Evolutionary conservation across 2,113 vertebrate species (phyloP).

Genomic region (Glaucidium brasilianum): DNA sequence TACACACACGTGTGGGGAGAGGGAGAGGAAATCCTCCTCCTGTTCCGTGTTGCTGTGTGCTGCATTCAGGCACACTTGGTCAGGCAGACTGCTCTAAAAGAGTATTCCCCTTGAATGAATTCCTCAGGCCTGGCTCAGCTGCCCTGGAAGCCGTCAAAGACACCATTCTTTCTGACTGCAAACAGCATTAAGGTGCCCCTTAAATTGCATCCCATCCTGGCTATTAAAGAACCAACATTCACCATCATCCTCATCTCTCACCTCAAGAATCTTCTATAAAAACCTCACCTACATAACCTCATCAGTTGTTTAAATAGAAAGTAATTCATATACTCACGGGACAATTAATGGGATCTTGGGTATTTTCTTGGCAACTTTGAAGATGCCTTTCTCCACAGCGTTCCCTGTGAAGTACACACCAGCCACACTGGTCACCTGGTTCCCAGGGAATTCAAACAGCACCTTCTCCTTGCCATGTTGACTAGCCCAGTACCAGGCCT

Average conservation of each 20-base stretch:
- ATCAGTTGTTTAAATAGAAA: neutral
- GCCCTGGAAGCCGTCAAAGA: neutral
- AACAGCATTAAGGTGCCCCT: neutral
- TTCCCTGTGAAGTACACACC: slow-evolving; percentile 86
- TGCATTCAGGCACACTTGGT: neutral
- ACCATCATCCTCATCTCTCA: neutral
- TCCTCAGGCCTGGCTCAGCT: neutral
- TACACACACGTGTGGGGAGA: neutral
- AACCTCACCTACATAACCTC: neutral
- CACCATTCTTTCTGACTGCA: neutral
- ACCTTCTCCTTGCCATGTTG: slow-evolving; percentile 72
- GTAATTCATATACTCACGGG: slow-evolving; percentile 74
- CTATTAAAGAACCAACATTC: neutral
- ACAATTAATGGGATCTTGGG: slow-evolving; percentile 79
- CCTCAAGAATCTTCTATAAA: neutral
- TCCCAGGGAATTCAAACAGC: slow-evolving; percentile 81
- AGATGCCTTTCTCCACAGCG: slow-evolving; percentile 52
- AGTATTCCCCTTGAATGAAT: neutral
- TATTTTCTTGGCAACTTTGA: slow-evolving; percentile 79
- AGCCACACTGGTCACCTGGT: slow-evolving; percentile 83
- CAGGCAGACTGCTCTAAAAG: neutral
- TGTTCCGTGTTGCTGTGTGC: neutral
- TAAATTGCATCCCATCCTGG: neutral
- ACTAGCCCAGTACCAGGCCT: slow-evolving; percentile 83
- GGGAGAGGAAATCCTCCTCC: neutral